These are phyloP conservation scores for Zenarchopterus dispar DNA, from an alignment of 2,797 vertebrate species.

Conservation along the genomic window DNA sequence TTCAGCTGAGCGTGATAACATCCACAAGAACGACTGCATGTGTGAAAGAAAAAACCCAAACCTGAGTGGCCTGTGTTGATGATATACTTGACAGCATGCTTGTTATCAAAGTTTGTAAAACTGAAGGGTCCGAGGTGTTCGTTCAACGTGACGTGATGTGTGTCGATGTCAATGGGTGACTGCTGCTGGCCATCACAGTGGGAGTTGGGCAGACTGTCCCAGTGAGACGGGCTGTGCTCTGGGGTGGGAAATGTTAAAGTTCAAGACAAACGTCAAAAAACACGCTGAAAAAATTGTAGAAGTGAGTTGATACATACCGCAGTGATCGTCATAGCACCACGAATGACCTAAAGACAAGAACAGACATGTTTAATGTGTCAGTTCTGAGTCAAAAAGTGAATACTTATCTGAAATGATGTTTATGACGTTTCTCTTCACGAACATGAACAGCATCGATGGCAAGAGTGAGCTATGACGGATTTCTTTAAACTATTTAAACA, in stretches of 20 bases:
- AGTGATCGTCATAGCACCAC: slow-evolving; percentile 69
- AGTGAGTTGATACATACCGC: slow-evolving; percentile 49
- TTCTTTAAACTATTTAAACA: too few relatives aligned
- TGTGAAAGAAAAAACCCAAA: slow-evolving; percentile 22
- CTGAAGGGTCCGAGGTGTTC: slow-evolving; percentile 31
- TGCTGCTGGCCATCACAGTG: slow-evolving; percentile 42
- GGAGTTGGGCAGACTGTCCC: slow-evolving; percentile 43
- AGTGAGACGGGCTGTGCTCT: slow-evolving; percentile 31
- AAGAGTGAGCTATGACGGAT: too few relatives aligned
- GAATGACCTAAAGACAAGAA: slow-evolving; percentile 28
- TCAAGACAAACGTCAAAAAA: background rate
- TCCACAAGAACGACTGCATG: too few relatives aligned
- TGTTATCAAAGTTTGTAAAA: slow-evolving; percentile 59
- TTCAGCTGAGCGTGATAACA: background rate
- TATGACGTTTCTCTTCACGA: background rate
- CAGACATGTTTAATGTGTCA: background rate
- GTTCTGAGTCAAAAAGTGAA: too few relatives aligned
- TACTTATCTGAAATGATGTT: too few relatives aligned
- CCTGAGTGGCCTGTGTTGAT: slow-evolving; percentile 75
- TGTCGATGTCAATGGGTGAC: slow-evolving; percentile 71
- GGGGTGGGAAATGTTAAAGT: background rate
- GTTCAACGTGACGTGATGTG: background rate
- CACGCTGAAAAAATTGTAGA: background rate
- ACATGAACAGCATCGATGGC: too few relatives aligned
- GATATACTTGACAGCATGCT: slow-evolving; percentile 51